These are phyloP conservation scores for Grammomys dolichurus DNA, from an alignment of 2,113 vertebrate genomes.

Conservation along the genomic window DNA sequence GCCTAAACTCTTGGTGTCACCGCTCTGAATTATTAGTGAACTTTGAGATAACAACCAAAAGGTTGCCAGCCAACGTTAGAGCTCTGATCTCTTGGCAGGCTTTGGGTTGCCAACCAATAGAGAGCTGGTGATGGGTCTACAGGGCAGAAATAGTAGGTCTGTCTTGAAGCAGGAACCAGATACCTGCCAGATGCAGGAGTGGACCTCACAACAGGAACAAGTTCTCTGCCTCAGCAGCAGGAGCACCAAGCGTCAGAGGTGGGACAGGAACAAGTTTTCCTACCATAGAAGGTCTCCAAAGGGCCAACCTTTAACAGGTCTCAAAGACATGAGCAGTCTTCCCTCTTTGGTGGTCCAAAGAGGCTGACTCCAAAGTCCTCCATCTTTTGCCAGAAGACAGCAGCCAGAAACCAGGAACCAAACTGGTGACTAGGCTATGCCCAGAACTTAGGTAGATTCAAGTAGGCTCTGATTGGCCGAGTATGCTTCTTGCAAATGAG, in stretches of 20 bases:
- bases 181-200: background rate
- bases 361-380: background rate
- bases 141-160: background rate
- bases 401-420: background rate
- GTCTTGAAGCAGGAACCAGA: background rate
- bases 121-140: background rate
- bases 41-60: background rate
- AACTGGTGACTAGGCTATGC: background rate
- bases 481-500: background rate
- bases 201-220: too few relatives aligned
- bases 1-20: background rate
- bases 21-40: background rate
- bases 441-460: background rate
- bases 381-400: background rate
- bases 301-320: too few relatives aligned
- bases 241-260: background rate
- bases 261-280: background rate
- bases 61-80: background rate
- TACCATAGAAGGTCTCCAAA: background rate
- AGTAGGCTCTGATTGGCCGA: background rate
- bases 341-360: background rate
- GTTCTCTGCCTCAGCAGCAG: background rate
- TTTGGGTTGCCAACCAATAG: background rate
- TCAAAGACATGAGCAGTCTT: background rate
- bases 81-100: background rate